A percentile compares a stretch with the other conserved stretches of the same genome.
Evolutionary conservation across 30 jellyfish, hydroid and myxozoan genomes (phyloP).

Genomic region (Haliclystus octoradiatus): DNA sequence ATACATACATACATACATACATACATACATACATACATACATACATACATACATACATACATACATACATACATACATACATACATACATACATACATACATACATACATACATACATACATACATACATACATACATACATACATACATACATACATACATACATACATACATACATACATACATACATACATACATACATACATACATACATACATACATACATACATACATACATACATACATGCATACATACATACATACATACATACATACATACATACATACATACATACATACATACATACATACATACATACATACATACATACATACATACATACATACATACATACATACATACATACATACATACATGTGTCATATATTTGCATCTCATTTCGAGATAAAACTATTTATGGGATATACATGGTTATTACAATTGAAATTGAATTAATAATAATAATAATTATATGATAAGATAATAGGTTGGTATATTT

Average conservation of each 20-base stretch:
- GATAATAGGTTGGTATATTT: no score
- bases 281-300: slow-evolving; percentile 10
- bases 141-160: slow-evolving; percentile 10
- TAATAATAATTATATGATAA: no score
- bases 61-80: slow-evolving; percentile 10
- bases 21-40: slow-evolving; percentile 10
- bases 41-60: slow-evolving; percentile 10
- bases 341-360: slow-evolving; percentile 10
- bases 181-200: slow-evolving; percentile 10
- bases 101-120: slow-evolving; percentile 10
- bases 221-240: slow-evolving; percentile 4
- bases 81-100: slow-evolving; percentile 10
- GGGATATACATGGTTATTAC: no score
- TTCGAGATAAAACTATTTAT: no score
- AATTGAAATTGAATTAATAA: no score
- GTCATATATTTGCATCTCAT: no score
- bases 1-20: slow-evolving; percentile 10
- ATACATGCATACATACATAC: slow-evolving; percentile 9
- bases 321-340: slow-evolving; percentile 10
- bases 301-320: slow-evolving; percentile 10
- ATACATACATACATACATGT: slow-evolving; percentile 8
- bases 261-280: slow-evolving; percentile 10
- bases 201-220: slow-evolving; percentile 10
- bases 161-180: slow-evolving; percentile 10
- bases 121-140: slow-evolving; percentile 10